Evolutionary conservation across 2,113 vertebrate genomes (phyloP).

Genomic region (Setophaga petechia): DNA sequence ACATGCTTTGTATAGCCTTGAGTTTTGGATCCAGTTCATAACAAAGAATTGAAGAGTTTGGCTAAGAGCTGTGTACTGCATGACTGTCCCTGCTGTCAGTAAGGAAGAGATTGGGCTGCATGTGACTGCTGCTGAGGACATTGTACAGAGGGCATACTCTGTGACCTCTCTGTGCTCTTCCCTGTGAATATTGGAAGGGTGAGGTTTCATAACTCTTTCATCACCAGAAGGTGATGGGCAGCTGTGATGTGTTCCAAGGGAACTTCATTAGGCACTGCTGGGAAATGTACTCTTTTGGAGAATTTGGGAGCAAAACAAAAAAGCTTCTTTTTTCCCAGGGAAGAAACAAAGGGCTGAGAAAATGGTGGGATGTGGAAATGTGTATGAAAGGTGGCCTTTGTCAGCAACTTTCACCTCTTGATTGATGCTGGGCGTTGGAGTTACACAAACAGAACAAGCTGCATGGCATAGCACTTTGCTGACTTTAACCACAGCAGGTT

Average conservation of each 20-base stretch:
- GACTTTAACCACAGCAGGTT: neutral
- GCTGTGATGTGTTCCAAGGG: neutral
- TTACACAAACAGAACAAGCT: neutral
- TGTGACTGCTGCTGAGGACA: neutral
- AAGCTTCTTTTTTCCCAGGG: neutral
- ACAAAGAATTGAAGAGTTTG: neutral
- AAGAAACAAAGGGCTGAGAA: neutral
- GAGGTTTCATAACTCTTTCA: neutral
- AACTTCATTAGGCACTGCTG: neutral
- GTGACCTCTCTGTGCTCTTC: neutral
- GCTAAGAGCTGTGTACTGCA: too few relatives aligned
- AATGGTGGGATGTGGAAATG: neutral
- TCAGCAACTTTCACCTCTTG: conserved; percentile 18
- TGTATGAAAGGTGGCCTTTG: neutral
- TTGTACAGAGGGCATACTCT: neutral
- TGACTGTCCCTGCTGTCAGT: neutral
- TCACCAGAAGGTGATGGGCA: neutral
- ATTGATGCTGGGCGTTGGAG: conserved; percentile 16
- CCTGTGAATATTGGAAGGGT: neutral
- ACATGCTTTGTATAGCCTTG: neutral
- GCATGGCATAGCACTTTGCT: neutral
- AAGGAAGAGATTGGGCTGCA: neutral
- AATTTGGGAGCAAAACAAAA: neutral
- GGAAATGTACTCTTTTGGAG: neutral
- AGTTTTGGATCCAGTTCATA: neutral